Evolutionary conservation across 2,888 invertebrate species (phyloP).

Genomic region (Noctua janthe): DNA sequence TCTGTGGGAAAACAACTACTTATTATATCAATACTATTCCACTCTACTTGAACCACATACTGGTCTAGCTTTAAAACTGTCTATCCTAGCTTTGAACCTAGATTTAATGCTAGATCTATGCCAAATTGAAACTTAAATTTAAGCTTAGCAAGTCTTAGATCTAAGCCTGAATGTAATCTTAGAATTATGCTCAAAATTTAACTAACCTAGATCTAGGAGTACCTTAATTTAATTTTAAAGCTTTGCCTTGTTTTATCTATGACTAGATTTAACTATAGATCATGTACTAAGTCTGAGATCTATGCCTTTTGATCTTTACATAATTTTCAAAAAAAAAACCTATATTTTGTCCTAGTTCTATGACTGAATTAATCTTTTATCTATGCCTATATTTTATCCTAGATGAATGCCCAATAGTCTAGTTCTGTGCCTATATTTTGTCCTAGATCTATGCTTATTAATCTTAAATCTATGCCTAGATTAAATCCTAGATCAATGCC

Average conservation of each 20-base stretch:
- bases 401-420: not conserved
- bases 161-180: slow-evolving; percentile 6
- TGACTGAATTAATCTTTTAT: not conserved
- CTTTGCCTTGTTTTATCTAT: not conserved
- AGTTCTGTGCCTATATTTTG: not conserved
- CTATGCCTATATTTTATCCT: not conserved
- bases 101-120: slow-evolving; percentile 32
- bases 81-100: slow-evolving; percentile 48
- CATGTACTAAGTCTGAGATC: not conserved
- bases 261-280: not conserved
- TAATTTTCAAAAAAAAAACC: not conserved
- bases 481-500: slow-evolving; percentile 27
- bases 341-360: not conserved
- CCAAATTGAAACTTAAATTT: slow-evolving; percentile 10
- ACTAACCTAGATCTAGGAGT: slow-evolving; percentile 30
- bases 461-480: not conserved
- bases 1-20: not conserved
- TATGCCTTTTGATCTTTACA: not conserved
- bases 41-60: slow-evolving; percentile 49
- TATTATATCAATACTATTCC: not conserved
- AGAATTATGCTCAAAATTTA: slow-evolving; percentile 15
- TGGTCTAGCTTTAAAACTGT: slow-evolving; percentile 45
- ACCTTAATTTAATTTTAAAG: not conserved
- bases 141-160: slow-evolving; percentile 53
- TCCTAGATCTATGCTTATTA: not conserved